A percentile compares a stretch with the other conserved stretches of the same genome.
Conservation (phyloP, 1,140 invertebrate genomes). For the Homalodisca vitripennis region DNA sequence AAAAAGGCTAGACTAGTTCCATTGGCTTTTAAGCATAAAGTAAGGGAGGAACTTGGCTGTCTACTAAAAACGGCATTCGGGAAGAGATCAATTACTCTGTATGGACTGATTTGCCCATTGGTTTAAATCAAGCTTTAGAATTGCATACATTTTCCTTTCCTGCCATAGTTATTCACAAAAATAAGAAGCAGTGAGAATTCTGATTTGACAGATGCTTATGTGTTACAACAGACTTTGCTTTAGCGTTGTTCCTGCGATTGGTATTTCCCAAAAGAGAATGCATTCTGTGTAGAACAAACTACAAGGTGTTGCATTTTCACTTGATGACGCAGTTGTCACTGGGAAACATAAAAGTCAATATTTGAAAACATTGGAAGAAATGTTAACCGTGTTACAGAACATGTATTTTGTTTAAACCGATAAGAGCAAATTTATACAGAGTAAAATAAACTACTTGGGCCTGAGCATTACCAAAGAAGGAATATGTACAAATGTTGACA, state of each 20-base stretch:
- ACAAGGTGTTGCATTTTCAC: background rate
- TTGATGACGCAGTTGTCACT: background rate
- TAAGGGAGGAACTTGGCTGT: background rate
- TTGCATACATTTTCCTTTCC: background rate
- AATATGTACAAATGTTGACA: background rate
- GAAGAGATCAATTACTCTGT: background rate
- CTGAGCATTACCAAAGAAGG: background rate
- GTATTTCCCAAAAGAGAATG: background rate
- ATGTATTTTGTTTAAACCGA: background rate
- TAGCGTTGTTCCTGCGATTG: background rate
- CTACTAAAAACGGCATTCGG: background rate
- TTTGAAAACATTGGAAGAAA: background rate
- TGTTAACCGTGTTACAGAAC: background rate
- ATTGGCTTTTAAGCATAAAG: background rate
- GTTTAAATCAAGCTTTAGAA: slow-evolving; percentile 1
- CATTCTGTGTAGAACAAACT: background rate
- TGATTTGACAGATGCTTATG: background rate
- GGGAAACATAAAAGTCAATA: background rate
- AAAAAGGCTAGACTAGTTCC: background rate
- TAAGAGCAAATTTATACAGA: background rate
- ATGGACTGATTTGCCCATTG: background rate
- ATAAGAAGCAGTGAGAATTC: background rate
- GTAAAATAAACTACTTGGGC: background rate
- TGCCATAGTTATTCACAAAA: background rate
- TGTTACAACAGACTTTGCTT: background rate